A percentile compares a stretch with the other conserved stretches of the same genome.
Evolutionary conservation across 1,140 invertebrate species (phyloP).

Genomic region (Zaprionus nigranus): DNA sequence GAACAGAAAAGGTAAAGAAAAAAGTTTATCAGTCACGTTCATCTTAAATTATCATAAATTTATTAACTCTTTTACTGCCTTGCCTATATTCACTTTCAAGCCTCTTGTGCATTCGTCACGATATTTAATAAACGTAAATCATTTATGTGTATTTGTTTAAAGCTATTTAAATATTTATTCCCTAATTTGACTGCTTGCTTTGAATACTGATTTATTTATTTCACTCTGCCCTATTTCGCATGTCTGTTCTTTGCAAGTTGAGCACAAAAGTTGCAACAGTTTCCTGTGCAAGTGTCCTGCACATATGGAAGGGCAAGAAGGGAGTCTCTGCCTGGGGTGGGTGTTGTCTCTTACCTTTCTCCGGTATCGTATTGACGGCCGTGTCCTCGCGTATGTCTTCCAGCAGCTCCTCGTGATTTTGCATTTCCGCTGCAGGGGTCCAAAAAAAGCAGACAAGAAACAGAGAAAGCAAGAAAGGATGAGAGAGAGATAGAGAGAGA

Average conservation of each 20-base stretch:
- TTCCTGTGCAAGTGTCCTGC: not conserved
- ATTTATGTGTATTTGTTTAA: not conserved
- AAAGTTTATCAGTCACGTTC: not conserved
- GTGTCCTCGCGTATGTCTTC: conserved; percentile 83
- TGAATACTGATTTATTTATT: conserved; percentile 8
- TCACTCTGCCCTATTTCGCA: not conserved
- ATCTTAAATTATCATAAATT: not conserved
- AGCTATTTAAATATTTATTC: not conserved
- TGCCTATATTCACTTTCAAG: not conserved
- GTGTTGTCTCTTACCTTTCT: conserved; percentile 73
- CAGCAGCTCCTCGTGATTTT: conserved; percentile 82
- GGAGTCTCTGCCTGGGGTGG: not conserved
- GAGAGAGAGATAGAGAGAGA: conserved; percentile 5
- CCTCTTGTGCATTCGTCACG: not conserved
- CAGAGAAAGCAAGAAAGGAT: not conserved
- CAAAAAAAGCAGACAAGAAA: conserved; percentile 26
- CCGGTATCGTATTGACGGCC: conserved; percentile 76
- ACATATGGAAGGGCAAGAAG: not conserved
- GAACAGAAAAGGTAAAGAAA: no score
- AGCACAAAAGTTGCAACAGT: not conserved
- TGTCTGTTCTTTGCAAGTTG: not conserved
- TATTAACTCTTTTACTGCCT: not conserved
- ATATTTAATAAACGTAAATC: not conserved
- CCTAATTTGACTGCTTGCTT: not conserved
- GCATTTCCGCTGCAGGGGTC: conserved; percentile 68